Evolutionary conservation across 2,113 vertebrate species (phyloP), one percentile per base, ranked within the genome.

Genomic region (Psilopsiagon aymara): DNA sequence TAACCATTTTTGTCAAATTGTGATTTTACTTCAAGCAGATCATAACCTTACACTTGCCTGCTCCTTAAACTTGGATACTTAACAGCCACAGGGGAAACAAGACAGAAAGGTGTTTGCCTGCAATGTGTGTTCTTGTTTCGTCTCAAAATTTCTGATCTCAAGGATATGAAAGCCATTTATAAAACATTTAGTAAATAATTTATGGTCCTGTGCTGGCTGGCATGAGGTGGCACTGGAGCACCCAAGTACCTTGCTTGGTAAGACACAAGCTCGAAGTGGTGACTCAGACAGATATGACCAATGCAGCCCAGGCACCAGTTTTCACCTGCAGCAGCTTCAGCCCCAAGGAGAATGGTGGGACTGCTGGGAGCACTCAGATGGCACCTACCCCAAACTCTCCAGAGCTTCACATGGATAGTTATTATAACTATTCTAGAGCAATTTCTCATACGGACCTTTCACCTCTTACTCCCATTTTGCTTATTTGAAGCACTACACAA

Each of bases 221-320:
- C 46, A n/a, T 2, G 17, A 59, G 43, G 33, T 44, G 62, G 31
- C 27, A 2, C 19, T 23, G 80, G 28, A 43, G 7, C 63, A 35
- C 1, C 29, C 31, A 70, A 35, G 35, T 21, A 25, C 7, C 52
- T 13, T 7, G 8, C 27, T 17, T 19, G 13, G 17, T 31, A 21
- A 47, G 33, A 47, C 24, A 13, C 20, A 5, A 84, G 28, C 9
- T n/a, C 25, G 16, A 62, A 60, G 43, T 37, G 28, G 10, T 0
- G 1, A 43, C 4, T 47, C 31, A 9, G 28, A 39, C 20, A 0
- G 0, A 31, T 23, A 43, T 4, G 27, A 17, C 31, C 47, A 44
- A 5, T 4, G 31, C 44, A 74, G 46, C 55, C 39, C 27, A 13
- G 11, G 6, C 10, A 25, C 5, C 15, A 35, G 7, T 8, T 11